Evolutionary conservation across 2,888 invertebrate species (phyloP), one percentile per base, ranked within the genome.

Genomic region (Sarcophaga rosellei): DNA sequence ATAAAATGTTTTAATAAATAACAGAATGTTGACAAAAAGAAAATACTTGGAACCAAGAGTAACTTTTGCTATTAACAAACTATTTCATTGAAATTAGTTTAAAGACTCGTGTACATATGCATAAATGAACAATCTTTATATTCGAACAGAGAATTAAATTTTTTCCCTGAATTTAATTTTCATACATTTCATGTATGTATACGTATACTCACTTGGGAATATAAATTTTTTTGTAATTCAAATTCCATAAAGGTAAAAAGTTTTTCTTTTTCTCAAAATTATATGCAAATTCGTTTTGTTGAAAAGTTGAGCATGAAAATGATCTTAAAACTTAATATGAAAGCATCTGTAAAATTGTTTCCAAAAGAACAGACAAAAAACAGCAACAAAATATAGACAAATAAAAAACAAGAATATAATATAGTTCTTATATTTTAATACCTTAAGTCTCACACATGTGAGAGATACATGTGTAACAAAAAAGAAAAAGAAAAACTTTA

Each of bases 241-340:
- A 15, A 15, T 53, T 53, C 17, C 53, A 53, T 53, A 35, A 35
- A 35, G 35, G 10, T 35, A 35, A 2, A 35, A 35, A 10, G 35
- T 35, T 35, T 35, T 10, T 2, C 8, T 2, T 53, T 17, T 53
- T 8, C 53, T 17, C 3, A 53, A 53, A 53, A 17, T 53, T 4
- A 4, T 68, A 45, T 68, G 68, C 45, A 63, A 53, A 70, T 70
- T 53, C 21, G 5, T 79, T 65, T 63, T 15, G 63, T 20, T 35
- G 20, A 63, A 79, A 70, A 70, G n/a, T 62, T 70, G 20, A 62
- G 25, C 70, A 70, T 69, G 25, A 21, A 63, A 79, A 79, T 53
- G 35, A 70, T 70, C 4, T 77, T 45, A 66, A 35, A n/a, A 53
- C 69, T 23, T 5, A 15, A 70, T 72, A 78, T 68, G 69, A 53